Conservation (phyloP, 2,797 vertebrate species). For the Sparidentex hasta region DNA sequence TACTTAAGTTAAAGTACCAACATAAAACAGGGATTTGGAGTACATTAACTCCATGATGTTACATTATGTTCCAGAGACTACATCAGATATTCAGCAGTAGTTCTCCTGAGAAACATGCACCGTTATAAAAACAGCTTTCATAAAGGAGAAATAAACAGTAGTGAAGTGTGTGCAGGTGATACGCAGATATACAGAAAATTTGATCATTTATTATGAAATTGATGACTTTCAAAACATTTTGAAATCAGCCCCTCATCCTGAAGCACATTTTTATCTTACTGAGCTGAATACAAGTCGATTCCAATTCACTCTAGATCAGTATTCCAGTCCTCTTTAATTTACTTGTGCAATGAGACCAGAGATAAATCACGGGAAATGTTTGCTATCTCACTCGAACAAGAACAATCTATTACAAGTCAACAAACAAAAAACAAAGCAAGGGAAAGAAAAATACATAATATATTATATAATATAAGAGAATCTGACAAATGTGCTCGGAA, state of each 20-base stretch:
- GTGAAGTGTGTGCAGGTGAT: too few species aligned
- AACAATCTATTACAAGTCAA: not conserved
- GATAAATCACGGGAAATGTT: not conserved
- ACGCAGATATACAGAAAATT: not conserved
- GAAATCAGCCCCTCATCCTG: not conserved
- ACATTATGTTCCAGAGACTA: not conserved
- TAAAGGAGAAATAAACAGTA: not conserved
- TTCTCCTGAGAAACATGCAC: not conserved
- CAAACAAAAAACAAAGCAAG: not conserved
- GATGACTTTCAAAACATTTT: too few species aligned
- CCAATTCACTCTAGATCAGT: not conserved
- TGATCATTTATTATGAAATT: not conserved
- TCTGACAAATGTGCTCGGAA: not conserved
- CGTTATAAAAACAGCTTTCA: not conserved
- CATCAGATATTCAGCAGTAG: not conserved
- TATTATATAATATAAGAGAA: not conserved
- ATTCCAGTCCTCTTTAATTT: not conserved
- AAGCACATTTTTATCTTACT: not conserved
- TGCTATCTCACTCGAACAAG: not conserved
- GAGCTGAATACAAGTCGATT: not conserved
- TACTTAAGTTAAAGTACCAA: not conserved
- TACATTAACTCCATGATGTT: not conserved
- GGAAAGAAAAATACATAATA: not conserved
- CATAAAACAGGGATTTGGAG: not conserved
- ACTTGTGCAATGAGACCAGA: not conserved